Evolutionary conservation across 2,113 vertebrate species (phyloP).

Genomic region (Trematocara variabile): DNA sequence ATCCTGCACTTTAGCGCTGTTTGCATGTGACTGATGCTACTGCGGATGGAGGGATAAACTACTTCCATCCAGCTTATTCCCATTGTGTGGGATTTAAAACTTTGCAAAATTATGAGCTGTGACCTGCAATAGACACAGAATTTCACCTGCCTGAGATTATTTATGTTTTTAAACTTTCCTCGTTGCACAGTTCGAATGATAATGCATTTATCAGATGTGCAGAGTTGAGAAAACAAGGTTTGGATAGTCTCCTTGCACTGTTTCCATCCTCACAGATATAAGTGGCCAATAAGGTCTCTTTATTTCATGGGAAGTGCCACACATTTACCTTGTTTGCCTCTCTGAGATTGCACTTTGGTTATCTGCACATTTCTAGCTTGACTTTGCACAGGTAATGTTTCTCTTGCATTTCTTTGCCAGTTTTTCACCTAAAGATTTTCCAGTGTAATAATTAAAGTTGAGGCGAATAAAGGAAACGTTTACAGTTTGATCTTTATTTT

Average conservation of each 20-base stretch:
- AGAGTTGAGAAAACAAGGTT: neutral
- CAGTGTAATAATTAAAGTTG: neutral
- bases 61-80: neutral
- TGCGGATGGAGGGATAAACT: neutral
- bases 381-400: neutral
- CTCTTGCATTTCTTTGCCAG: neutral
- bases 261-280: neutral
- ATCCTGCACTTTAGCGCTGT: neutral
- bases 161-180: neutral
- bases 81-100: neutral
- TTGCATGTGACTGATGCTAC: neutral
- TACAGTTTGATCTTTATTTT: neutral
- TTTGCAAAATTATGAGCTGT: neutral
- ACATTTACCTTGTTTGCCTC: neutral
- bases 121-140: neutral
- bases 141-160: neutral
- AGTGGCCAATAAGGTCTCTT: neutral
- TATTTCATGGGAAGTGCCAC: neutral
- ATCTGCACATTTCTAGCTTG: neutral
- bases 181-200: rapidly evolving
- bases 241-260: neutral
- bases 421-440: rapidly evolving
- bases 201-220: neutral
- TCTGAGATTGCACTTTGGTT: neutral
- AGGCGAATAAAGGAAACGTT: neutral